Evolutionary conservation across 2,113 vertebrate genomes (phyloP).

Genomic region (Malurus cyaneus): DNA sequence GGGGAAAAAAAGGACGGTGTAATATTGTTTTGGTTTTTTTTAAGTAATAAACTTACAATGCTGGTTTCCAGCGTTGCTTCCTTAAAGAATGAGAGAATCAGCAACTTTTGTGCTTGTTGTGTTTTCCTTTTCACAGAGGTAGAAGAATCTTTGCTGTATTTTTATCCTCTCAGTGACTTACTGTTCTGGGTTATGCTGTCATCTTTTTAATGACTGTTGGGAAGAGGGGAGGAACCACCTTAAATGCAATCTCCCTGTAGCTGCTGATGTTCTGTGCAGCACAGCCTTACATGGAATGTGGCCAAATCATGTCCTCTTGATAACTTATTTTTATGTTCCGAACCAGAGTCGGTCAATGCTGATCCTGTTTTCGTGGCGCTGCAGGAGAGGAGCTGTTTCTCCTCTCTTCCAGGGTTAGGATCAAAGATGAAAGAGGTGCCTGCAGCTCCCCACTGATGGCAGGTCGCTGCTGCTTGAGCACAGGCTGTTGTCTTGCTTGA

Average conservation of each 20-base stretch:
- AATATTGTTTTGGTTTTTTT: neutral
- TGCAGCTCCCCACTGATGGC: neutral
- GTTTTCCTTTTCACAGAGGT: neutral
- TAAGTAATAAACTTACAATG: conserved; percentile 41
- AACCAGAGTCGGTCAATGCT: neutral
- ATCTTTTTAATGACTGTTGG: neutral
- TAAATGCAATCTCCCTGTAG: neutral
- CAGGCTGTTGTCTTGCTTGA: neutral
- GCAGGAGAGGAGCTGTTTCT: neutral
- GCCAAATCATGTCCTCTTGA: neutral
- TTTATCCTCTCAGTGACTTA: neutral
- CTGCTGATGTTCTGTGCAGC: neutral
- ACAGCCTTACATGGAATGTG: neutral
- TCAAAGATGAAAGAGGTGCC: neutral
- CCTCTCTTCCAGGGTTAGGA: neutral
- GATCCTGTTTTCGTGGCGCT: neutral
- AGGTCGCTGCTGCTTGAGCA: neutral
- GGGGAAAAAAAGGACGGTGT: neutral
- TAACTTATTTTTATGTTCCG: conserved; percentile 9
- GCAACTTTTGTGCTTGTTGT: neutral
- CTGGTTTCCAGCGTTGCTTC: conserved; percentile 15
- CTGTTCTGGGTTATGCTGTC: neutral
- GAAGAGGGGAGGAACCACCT: neutral
- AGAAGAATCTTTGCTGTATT: neutral
- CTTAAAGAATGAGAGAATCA: neutral